Evolutionary conservation across 2,113 vertebrate species (phyloP).

Genomic region (Toxotes jaculatrix): DNA sequence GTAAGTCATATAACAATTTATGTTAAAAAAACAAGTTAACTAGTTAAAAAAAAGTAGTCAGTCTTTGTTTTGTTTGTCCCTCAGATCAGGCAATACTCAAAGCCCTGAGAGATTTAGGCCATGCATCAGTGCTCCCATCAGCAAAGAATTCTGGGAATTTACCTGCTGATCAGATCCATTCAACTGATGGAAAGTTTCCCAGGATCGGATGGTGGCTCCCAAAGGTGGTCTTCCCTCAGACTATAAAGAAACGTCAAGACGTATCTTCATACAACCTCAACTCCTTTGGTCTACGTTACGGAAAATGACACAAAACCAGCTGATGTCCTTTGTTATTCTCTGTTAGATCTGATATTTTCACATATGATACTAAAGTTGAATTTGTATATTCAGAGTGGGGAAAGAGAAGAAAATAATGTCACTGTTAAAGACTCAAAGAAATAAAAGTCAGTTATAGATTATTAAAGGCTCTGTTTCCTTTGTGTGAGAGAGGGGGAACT

Average conservation of each 20-base stretch:
- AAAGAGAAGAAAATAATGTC: not conserved
- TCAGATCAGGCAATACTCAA: constrained; percentile 32
- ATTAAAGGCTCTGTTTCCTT: no score
- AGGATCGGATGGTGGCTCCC: constrained; percentile 17
- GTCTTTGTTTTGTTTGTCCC: constrained; percentile 18
- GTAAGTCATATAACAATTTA: not conserved
- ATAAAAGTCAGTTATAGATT: no score
- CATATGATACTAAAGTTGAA: not conserved
- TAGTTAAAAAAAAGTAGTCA: not conserved
- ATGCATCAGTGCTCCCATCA: not conserved
- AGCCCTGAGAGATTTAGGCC: constrained; percentile 29
- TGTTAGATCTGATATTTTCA: not conserved
- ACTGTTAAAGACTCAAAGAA: not conserved
- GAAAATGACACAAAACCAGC: constrained; percentile 32
- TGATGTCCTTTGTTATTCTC: not conserved
- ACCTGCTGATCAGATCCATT: not conserved
- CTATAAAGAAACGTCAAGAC: constrained; percentile 24
- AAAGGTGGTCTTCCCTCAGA: not conserved
- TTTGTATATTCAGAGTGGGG: not conserved
- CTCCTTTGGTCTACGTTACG: constrained; percentile 55
- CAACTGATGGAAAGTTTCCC: constrained; percentile 5
- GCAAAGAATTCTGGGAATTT: not conserved
- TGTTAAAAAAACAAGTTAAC: not conserved
- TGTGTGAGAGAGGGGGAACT: no score
- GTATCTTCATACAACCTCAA: constrained; percentile 50